These are phyloP conservation scores for Horisme vitalbata DNA, from an alignment of 2,888 invertebrate genomes.

Conservation along the genomic window DNA sequence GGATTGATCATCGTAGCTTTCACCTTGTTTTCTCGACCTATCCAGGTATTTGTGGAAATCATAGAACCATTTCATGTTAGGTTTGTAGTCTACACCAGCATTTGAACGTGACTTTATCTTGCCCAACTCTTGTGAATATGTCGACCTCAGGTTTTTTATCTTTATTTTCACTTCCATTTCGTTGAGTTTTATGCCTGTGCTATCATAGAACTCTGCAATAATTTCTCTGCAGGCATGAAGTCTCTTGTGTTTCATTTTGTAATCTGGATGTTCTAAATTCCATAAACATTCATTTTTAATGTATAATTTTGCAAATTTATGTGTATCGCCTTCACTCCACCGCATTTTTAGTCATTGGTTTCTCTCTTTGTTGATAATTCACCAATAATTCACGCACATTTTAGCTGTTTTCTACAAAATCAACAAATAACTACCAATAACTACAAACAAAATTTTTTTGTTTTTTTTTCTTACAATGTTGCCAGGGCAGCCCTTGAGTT, in stretches of 20 bases:
- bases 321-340: constrained; percentile 72
- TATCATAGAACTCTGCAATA: constrained; percentile 48
- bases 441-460: no score
- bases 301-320: constrained; percentile 71
- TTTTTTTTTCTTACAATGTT: no score
- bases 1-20: constrained; percentile 21
- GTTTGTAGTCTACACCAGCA: constrained; percentile 39
- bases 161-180: constrained; percentile 55
- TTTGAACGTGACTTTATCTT: constrained; percentile 58
- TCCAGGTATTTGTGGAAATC: constrained; percentile 52
- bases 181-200: constrained; percentile 54
- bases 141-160: constrained; percentile 60
- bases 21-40: constrained; percentile 33
- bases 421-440: background rate
- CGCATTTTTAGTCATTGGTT: constrained; percentile 46
- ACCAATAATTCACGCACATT: background rate
- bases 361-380: background rate
- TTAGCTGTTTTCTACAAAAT: constrained; percentile 3
- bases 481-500: no score
- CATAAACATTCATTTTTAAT: constrained; percentile 65
- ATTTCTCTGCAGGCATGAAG: constrained; percentile 57
- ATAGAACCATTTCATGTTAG: constrained; percentile 60
- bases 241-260: constrained; percentile 57
- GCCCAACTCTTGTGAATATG: constrained; percentile 58
- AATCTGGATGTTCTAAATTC: constrained; percentile 61